Conservation (phyloP, 2,797 vertebrate species). For the Macropus fuliginosus region DNA sequence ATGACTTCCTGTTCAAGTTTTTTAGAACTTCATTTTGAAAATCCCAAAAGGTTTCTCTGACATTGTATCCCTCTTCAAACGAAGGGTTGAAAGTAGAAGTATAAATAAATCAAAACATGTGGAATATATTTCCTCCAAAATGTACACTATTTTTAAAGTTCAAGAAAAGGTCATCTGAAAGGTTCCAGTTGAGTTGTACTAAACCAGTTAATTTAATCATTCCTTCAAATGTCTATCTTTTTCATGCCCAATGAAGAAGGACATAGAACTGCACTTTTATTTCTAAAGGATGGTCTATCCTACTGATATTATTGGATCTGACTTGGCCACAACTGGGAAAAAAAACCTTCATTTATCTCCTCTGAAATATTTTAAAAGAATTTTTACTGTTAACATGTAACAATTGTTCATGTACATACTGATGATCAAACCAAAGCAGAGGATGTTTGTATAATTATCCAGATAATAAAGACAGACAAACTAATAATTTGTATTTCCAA, state of each 20-base stretch:
- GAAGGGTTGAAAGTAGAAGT: slow-evolving; percentile 48
- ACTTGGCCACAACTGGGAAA: slow-evolving; percentile 16
- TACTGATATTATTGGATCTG: not conserved
- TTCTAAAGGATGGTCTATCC: slow-evolving; percentile 39
- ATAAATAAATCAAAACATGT: slow-evolving; percentile 64
- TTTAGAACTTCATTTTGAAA: slow-evolving; percentile 62
- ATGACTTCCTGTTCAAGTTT: slow-evolving; percentile 62
- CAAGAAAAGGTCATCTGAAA: slow-evolving; percentile 49
- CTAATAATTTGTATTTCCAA: not conserved
- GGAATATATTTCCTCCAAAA: slow-evolving; percentile 63
- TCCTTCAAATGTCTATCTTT: slow-evolving; percentile 27
- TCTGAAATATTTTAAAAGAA: not conserved
- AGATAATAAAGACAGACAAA: not conserved
- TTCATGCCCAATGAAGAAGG: slow-evolving; percentile 8
- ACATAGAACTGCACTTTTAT: not conserved
- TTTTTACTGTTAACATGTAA: not conserved
- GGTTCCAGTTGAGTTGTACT: slow-evolving; percentile 31
- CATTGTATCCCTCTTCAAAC: slow-evolving; percentile 37
- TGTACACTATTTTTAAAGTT: slow-evolving; percentile 42
- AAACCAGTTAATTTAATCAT: slow-evolving; percentile 29
- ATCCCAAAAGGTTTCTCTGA: slow-evolving; percentile 63
- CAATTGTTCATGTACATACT: not conserved
- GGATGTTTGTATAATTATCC: not conserved
- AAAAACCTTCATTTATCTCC: not conserved
- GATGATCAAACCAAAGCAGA: not conserved